These are phyloP conservation scores for Acromyrmex echinatior DNA, from an alignment of 1,140 invertebrate species.

Conservation along the genomic window DNA sequence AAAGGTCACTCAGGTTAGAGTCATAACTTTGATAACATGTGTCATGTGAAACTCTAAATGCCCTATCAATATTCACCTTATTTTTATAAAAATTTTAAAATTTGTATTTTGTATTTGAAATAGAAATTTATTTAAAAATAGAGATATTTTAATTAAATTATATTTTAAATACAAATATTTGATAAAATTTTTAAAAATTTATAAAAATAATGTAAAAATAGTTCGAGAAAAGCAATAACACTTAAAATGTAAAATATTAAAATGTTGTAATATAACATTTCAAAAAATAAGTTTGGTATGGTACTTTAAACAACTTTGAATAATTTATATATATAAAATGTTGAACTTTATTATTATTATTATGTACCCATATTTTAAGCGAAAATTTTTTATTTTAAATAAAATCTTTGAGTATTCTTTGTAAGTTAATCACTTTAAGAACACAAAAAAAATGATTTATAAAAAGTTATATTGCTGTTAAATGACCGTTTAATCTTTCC, in stretches of 20 bases:
- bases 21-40: no score
- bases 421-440: background rate
- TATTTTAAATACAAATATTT: no score
- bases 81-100: no score
- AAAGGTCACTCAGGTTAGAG: no score
- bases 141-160: no score
- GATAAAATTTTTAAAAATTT: no score
- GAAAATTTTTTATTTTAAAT: background rate
- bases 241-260: background rate
- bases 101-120: no score
- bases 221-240: background rate
- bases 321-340: background rate
- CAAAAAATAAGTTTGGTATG: background rate
- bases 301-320: background rate
- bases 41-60: no score
- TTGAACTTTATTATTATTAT: background rate
- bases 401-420: background rate
- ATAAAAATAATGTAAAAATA: background rate
- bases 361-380: background rate
- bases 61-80: no score
- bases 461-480: constrained; percentile 22
- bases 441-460: background rate
- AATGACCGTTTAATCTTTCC: constrained; percentile 19
- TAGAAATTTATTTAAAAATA: no score
- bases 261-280: background rate